These are phyloP conservation scores for Rattus norvegicus DNA, from an alignment of 2,113 vertebrate genomes.

Conservation along the genomic window GRCr8 NC_086029.1:71961001-71961500, in stretches of 20 bases:
- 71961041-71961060: slow-evolving; percentile 8
- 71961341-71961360: background rate
- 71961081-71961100: background rate
- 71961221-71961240: background rate
- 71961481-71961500: background rate
- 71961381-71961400: background rate
- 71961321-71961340: background rate
- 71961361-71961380: background rate
- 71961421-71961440: background rate
- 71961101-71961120: background rate
- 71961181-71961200: background rate
- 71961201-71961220: background rate
- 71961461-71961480: background rate
- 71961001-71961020: slow-evolving; percentile 40
- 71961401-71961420: background rate
- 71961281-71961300: slow-evolving; percentile 45
- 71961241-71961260: slow-evolving; percentile 3
- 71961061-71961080: slow-evolving; percentile 18
- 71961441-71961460: background rate
- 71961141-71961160: background rate
- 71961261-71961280: slow-evolving; percentile 21
- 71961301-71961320: slow-evolving; percentile 7
- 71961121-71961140: background rate
- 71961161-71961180: background rate
- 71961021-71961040: background rate